Evolutionary conservation across 2,113 vertebrate species (phyloP), one percentile per base, ranked within the genome.

Genomic region (Siniperca chuatsi): DNA sequence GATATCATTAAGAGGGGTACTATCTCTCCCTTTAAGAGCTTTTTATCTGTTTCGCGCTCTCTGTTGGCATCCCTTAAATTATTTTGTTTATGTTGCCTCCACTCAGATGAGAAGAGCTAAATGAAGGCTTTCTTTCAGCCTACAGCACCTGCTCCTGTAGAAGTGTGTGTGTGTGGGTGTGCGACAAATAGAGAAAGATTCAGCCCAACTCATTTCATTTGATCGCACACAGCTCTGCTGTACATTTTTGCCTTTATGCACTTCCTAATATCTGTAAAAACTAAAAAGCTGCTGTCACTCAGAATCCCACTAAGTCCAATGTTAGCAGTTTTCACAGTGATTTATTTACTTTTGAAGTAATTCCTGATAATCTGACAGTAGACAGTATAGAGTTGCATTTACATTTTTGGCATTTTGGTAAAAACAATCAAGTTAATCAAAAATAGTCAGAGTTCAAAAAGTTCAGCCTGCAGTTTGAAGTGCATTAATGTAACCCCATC

Each of bases 1-100:
- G 57, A 81, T 86, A 78, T 88, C 65, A 83, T 90, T 88, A 86
- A 66, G 18, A 80, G 72, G 1, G 79, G 25, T 84, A 73, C 84
- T 84, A 85, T 86, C 61, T 54, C 40, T 82, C 81, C 79, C 75
- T 82, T 75, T 48, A 84, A 85, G 83, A 83, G 83, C 60, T 75
- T 77, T 83, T 57, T 52, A 40, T 89, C 68, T 79, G 70, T 66
- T 71, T 54, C 13, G 2, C 57, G 61, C 60, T 83, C 81, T 86
- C 62, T 29, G 64, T 57, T 73, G 86, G 75, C 78, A 77, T 83
- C 55, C 42, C 55, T 87, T 18, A 75, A 78, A 75, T 80, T 86
- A 54, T 71, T 89, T 52, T 82, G 74, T 85, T 85, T 83, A 35
- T 75, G 71, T 48, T 79, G 82, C 44, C 42, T 68, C 52, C 60